phyloP scores from a whole-genome alignment of 2,888 invertebrate genomes.

The Torymus aiolomorphi region DNA sequence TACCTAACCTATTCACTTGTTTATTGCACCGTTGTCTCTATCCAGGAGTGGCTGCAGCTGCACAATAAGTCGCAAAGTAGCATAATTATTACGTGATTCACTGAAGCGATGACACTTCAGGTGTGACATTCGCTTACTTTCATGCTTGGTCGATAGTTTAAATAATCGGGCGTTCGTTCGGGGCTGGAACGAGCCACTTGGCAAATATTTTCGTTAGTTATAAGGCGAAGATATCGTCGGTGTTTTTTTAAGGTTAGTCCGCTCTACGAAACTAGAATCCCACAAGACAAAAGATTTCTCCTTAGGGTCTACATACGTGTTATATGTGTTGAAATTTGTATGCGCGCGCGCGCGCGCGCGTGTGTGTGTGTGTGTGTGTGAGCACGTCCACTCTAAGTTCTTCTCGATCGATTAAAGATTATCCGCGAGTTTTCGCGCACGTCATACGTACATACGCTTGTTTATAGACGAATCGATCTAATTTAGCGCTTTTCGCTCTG shows the following conservation, averaged over 20 bases:
- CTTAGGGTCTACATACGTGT: not conserved
- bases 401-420: constrained; percentile 48
- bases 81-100: no score
- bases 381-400: not conserved
- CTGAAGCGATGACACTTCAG: no score
- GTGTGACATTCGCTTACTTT: not conserved
- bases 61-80: no score
- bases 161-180: not conserved
- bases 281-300: not conserved
- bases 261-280: not conserved
- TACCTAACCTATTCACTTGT: no score
- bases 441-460: constrained; percentile 43
- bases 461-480: constrained; percentile 56
- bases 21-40: no score
- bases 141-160: not conserved
- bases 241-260: constrained; percentile 41
- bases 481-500: constrained; percentile 39
- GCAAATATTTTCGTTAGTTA: not conserved
- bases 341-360: no score
- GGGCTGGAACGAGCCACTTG: no score
- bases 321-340: not conserved
- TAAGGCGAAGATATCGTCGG: not conserved
- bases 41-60: no score
- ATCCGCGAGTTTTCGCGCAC: constrained; percentile 45
- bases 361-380: not conserved